Percentiles rank a stretch among this genome's conserved stretches.
Evolutionary conservation across 2,888 invertebrate genomes (phyloP).

Genomic region (Sylvicola cinctus): DNA sequence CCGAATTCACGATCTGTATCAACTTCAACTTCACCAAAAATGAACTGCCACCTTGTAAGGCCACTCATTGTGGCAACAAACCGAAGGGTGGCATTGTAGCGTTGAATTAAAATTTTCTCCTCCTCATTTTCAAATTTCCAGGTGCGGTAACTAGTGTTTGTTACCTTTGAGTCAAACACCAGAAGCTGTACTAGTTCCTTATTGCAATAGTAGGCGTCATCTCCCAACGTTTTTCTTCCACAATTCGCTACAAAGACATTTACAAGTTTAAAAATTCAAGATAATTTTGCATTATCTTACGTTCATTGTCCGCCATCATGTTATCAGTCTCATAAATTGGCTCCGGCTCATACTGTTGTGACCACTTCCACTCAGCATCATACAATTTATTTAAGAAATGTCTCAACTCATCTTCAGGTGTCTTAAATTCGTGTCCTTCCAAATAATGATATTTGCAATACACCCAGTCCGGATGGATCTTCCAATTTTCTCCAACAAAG

Average conservation of each 20-base stretch:
- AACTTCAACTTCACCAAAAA: conserved; percentile 34
- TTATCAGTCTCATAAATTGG: conserved; percentile 13
- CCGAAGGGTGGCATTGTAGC: conserved; percentile 52
- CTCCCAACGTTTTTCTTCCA: conserved; percentile 35
- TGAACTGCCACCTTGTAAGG: conserved; percentile 68
- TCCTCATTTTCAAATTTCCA: conserved; percentile 30
- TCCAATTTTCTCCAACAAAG: conserved; percentile 52
- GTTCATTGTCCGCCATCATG: conserved; percentile 17
- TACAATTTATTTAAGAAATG: conserved; percentile 53
- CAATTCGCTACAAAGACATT: conserved; percentile 34
- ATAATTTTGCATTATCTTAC: conserved; percentile 9
- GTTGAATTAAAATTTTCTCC: conserved; percentile 33
- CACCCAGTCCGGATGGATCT: conserved; percentile 73
- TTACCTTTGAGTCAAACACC: conserved; percentile 66
- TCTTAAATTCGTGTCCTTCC: conserved; percentile 50
- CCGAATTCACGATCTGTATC: conserved; percentile 42
- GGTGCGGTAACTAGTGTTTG: conserved; percentile 34
- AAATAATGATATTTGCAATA: conserved; percentile 75
- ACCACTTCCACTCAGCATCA: conserved; percentile 37
- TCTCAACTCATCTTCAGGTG: conserved; percentile 51
- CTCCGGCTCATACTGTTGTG: conserved; percentile 34
- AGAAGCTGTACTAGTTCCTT: conserved; percentile 65
- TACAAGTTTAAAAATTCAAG: neutral
- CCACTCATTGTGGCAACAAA: conserved; percentile 82
- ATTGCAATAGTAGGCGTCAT: conserved; percentile 64